Percentiles rank a stretch among this genome's conserved stretches.
Conservation (phyloP, 1,140 invertebrate species). For the Pogonus chalceus region DNA sequence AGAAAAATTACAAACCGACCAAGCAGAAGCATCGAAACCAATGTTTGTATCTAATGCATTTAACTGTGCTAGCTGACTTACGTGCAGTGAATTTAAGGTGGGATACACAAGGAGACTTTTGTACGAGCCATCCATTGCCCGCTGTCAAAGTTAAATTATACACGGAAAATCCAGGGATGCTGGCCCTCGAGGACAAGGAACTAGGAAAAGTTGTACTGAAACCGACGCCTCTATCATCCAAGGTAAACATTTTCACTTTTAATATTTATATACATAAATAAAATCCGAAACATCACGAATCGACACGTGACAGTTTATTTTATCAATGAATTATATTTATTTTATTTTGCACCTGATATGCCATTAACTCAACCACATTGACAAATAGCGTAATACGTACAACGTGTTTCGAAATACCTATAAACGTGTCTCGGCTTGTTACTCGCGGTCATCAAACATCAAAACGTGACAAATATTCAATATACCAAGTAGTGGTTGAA, state of each 20-base stretch:
- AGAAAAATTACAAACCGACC: constrained; percentile 97
- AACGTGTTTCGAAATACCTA: too few relatives aligned
- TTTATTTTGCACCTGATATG: too few relatives aligned
- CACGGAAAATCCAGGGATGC: constrained; percentile 93
- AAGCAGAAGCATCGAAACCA: constrained; percentile 97
- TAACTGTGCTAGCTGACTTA: not conserved
- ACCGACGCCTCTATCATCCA: constrained; percentile 84
- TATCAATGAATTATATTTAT: too few relatives aligned
- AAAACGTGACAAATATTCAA: too few relatives aligned
- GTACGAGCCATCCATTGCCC: constrained; percentile 92
- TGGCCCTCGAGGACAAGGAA: constrained; percentile 98
- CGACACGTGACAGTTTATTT: too few relatives aligned
- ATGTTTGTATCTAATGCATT: constrained; percentile 50
- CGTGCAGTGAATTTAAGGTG: constrained; percentile 49
- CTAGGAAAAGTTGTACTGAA: constrained; percentile 87
- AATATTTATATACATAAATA: too few relatives aligned
- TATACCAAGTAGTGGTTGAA: too few relatives aligned
- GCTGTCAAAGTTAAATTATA: constrained; percentile 95
- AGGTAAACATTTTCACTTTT: constrained; percentile 47
- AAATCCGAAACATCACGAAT: too few relatives aligned
- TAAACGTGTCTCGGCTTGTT: too few relatives aligned
- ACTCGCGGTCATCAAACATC: too few relatives aligned
- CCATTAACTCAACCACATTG: too few relatives aligned
- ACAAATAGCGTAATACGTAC: too few relatives aligned
- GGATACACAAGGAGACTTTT: constrained; percentile 97